phyloP scores from a whole-genome alignment of 2,113 vertebrate genomes.

The Willisornis vidua region DNA sequence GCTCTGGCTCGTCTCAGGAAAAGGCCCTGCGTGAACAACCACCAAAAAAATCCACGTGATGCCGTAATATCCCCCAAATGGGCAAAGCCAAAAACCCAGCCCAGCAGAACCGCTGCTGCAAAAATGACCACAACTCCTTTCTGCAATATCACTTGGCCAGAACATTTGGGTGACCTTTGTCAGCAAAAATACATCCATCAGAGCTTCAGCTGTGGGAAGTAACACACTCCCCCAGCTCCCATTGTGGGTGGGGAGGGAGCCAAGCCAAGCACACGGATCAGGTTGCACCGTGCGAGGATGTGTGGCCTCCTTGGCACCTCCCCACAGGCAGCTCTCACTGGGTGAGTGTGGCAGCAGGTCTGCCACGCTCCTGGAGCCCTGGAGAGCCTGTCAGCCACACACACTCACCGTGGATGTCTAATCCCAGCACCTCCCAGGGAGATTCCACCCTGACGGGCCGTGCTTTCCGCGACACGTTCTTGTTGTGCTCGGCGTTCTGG shows the following conservation, averaged over 20 bases:
- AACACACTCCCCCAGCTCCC: not conserved
- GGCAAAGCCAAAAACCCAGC: not conserved
- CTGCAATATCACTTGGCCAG: not conserved
- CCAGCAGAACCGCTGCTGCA: not conserved
- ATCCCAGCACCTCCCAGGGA: constrained; percentile 86
- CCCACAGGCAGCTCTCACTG: not conserved
- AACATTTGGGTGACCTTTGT: not conserved
- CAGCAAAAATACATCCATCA: not conserved
- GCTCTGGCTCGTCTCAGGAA: constrained; percentile 78
- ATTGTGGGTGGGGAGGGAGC: not conserved
- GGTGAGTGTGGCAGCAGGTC: not conserved
- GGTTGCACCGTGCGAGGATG: not conserved
- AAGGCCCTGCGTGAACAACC: constrained; percentile 77
- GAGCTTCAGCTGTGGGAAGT: not conserved
- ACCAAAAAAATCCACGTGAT: not conserved
- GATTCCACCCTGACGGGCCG: constrained; percentile 82
- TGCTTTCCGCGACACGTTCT: constrained; percentile 74
- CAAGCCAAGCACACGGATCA: not conserved
- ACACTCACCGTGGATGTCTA: constrained; percentile 81
- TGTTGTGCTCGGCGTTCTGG: constrained; percentile 85
- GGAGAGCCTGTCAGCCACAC: not conserved
- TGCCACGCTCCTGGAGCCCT: not conserved
- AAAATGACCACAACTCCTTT: not conserved
- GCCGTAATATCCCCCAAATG: fast-evolving
- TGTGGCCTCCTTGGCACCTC: not conserved